A percentile compares a stretch with the other conserved stretches of the same genome.
phyloP scores from a whole-genome alignment of 2,888 invertebrate genomes.

The Heliconius ismenius region DNA sequence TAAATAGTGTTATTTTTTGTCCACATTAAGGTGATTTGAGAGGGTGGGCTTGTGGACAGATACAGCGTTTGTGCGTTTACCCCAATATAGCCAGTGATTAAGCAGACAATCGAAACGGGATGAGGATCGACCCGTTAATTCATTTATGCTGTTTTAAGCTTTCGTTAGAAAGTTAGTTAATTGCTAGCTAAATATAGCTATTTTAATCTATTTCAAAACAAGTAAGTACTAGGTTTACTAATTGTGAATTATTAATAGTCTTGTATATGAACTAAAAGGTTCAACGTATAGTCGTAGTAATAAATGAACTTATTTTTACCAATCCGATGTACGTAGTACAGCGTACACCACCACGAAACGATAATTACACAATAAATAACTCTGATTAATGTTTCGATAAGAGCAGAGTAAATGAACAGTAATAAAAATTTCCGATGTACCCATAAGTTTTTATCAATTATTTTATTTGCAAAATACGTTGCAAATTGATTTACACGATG shows the following conservation, averaged over 20 bases:
- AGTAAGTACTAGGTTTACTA: no score
- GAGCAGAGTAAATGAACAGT: constrained; percentile 45
- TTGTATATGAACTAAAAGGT: no score
- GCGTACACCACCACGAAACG: constrained; percentile 43
- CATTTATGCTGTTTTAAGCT: constrained; percentile 61
- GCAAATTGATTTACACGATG: constrained; percentile 12
- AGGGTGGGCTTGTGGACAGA: constrained; percentile 52
- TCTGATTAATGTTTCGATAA: constrained; percentile 48
- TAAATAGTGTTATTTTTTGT: constrained; percentile 41
- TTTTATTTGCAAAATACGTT: constrained; percentile 24
- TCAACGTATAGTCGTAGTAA: constrained; percentile 38
- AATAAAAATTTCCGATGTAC: constrained; percentile 44
- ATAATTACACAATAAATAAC: constrained; percentile 49
- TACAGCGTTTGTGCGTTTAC: constrained; percentile 70
- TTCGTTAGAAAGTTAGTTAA: background rate
- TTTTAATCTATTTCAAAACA: background rate
- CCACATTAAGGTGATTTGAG: constrained; percentile 27
- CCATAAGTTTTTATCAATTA: constrained; percentile 42
- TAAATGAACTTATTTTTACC: constrained; percentile 45
- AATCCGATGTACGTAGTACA: constrained; percentile 43
- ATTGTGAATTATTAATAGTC: constrained; percentile 10
- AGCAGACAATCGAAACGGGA: constrained; percentile 56
- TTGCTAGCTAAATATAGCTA: background rate
- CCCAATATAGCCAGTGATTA: constrained; percentile 55
- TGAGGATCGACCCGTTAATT: constrained; percentile 60